These are phyloP conservation scores for Craterocephalus amniculus DNA, from an alignment of 2,797 vertebrate genomes.

Conservation along the genomic window DNA sequence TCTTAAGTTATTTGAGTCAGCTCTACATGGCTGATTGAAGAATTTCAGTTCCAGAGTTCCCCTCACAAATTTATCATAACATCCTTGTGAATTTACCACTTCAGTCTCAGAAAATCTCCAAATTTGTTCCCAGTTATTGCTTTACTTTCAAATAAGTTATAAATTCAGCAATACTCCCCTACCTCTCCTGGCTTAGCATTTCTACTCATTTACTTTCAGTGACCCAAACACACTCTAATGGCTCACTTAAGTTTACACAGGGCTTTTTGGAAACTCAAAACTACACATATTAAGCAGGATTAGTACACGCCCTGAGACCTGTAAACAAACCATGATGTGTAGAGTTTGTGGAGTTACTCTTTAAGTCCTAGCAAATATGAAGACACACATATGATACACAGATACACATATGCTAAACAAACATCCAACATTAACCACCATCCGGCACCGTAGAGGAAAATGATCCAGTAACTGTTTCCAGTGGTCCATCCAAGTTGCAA, in stretches of 20 bases:
- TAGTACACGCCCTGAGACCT: not conserved
- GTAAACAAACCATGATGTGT: not conserved
- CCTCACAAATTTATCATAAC: not conserved
- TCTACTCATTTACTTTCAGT: not conserved
- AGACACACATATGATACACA: slow-evolving; percentile 5
- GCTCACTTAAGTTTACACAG: not conserved
- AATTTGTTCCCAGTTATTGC: not conserved
- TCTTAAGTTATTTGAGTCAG: not conserved
- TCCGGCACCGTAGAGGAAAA: slow-evolving; percentile 14
- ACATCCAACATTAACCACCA: not conserved
- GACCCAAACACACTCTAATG: not conserved
- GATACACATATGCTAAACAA: not conserved
- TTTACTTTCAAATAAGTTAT: not conserved
- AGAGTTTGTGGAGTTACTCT: not conserved
- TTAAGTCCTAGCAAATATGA: not conserved
- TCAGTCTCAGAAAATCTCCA: not conserved
- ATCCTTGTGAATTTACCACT: not conserved
- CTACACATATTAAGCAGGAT: not conserved
- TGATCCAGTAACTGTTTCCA: slow-evolving; percentile 25
- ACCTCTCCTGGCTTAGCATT: not conserved
- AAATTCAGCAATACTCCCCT: not conserved
- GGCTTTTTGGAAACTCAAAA: not conserved
- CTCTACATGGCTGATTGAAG: no score
- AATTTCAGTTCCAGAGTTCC: not conserved
- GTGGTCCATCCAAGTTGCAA: slow-evolving; percentile 32